These are phyloP conservation scores for Characodon lateralis DNA, from an alignment of 2,797 vertebrate genomes.

Conservation along the genomic window DNA sequence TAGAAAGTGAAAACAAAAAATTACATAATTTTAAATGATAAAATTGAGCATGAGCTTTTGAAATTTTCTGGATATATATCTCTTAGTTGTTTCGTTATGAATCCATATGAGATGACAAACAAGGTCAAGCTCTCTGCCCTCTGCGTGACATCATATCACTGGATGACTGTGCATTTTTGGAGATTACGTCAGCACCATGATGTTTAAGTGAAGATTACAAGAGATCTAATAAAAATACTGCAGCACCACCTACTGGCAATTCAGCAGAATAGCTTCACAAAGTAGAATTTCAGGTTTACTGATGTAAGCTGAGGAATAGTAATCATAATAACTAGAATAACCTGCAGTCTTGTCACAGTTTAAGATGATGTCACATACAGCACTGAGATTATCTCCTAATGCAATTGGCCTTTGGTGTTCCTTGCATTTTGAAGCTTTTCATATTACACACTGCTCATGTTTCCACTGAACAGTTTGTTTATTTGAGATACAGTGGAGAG, in stretches of 20 bases:
- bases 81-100: constrained; percentile 33
- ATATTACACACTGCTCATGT: not conserved
- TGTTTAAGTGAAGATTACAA: constrained; percentile 17
- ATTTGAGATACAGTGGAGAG: not conserved
- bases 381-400: constrained; percentile 6
- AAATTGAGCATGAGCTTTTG: not conserved
- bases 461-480: constrained; percentile 37
- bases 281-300: not conserved
- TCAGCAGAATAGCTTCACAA: not conserved
- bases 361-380: not conserved
- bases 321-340: not conserved
- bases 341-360: constrained; percentile 2
- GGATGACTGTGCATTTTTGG: constrained; percentile 42
- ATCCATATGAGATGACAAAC: not conserved
- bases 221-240: constrained; percentile 28
- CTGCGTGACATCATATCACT: constrained; percentile 39
- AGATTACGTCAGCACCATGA: constrained; percentile 19
- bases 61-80: not conserved
- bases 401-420: constrained; percentile 10
- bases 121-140: not conserved
- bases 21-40: not conserved
- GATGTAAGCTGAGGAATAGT: not conserved
- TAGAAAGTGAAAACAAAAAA: not conserved
- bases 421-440: constrained; percentile 29
- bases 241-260: constrained; percentile 46